phyloP scores from a whole-genome alignment of 2,888 invertebrate genomes.

The Alcis repandata region DNA sequence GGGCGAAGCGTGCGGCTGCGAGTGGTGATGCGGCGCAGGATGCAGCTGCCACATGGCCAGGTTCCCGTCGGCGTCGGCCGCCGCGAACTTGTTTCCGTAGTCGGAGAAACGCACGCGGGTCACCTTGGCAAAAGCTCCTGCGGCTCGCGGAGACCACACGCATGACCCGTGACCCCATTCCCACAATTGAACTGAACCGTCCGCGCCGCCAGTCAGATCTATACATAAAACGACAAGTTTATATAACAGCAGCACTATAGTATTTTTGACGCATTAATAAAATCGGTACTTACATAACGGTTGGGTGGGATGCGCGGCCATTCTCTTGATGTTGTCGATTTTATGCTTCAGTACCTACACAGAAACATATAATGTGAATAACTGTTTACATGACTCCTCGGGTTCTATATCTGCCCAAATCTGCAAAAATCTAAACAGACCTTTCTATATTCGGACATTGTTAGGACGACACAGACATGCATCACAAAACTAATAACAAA shows the following conservation, averaged over 20 bases:
- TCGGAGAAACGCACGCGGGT: slow-evolving; percentile 98
- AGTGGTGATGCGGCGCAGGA: slow-evolving; percentile 86
- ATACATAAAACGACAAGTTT: too few species aligned
- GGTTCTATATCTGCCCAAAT: slow-evolving; percentile 43
- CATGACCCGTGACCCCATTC: slow-evolving; percentile 98
- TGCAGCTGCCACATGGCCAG: slow-evolving; percentile 98
- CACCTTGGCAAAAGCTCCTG: slow-evolving; percentile 98
- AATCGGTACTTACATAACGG: slow-evolving; percentile 94
- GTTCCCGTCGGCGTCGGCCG: slow-evolving; percentile 98
- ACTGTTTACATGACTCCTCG: slow-evolving; percentile 28
- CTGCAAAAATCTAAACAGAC: slow-evolving; percentile 48
- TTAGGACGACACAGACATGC: slow-evolving; percentile 64
- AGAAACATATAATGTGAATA: slow-evolving; percentile 50
- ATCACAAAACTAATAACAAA: slow-evolving; percentile 54
- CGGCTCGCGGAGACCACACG: slow-evolving; percentile 95
- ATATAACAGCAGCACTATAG: too few species aligned
- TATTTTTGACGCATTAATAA: background rate
- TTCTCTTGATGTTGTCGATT: slow-evolving; percentile 97
- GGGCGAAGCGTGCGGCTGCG: slow-evolving; percentile 86
- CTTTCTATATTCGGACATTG: slow-evolving; percentile 50
- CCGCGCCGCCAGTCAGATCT: slow-evolving; percentile 98
- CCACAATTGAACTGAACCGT: slow-evolving; percentile 98
- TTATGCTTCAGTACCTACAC: slow-evolving; percentile 96
- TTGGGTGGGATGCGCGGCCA: slow-evolving; percentile 97
- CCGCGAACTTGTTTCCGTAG: slow-evolving; percentile 99